Conservation (phyloP, 2,888 invertebrate genomes). For the Molorchus minor region DNA sequence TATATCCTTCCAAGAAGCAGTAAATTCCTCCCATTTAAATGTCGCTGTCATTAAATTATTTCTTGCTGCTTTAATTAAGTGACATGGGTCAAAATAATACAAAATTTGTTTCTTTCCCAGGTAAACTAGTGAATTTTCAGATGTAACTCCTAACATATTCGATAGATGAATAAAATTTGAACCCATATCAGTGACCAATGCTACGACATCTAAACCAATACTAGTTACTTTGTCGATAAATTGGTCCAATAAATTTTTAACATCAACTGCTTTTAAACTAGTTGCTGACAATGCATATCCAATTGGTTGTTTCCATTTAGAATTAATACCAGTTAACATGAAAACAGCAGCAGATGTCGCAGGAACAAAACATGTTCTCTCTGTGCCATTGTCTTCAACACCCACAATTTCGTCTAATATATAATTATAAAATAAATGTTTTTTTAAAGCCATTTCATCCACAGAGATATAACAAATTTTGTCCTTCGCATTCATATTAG, state of each 20-base stretch:
- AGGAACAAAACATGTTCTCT: neutral
- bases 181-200: slow-evolving; percentile 1
- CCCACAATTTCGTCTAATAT: neutral
- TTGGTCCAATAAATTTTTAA: neutral
- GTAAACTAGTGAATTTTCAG: neutral
- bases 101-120: neutral
- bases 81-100: slow-evolving; percentile 1
- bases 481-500: neutral
- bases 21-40: neutral
- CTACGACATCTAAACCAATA: slow-evolving; percentile 1
- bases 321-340: neutral
- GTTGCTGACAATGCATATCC: neutral
- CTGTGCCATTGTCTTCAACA: neutral
- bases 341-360: slow-evolving; percentile 3
- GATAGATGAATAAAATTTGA: slow-evolving; percentile 1
- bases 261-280: neutral
- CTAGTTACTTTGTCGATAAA: neutral
- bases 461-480: neutral
- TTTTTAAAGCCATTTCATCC: neutral
- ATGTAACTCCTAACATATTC: neutral
- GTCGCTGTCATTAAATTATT: slow-evolving; percentile 2
- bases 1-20: neutral
- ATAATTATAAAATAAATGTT: neutral
- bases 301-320: slow-evolving; percentile 4
- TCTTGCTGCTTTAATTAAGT: slow-evolving; percentile 1